These are phyloP conservation scores for Pseudachorutes palmiensis DNA, from an alignment of 1,140 invertebrate genomes.

Conservation along the genomic window DNA sequence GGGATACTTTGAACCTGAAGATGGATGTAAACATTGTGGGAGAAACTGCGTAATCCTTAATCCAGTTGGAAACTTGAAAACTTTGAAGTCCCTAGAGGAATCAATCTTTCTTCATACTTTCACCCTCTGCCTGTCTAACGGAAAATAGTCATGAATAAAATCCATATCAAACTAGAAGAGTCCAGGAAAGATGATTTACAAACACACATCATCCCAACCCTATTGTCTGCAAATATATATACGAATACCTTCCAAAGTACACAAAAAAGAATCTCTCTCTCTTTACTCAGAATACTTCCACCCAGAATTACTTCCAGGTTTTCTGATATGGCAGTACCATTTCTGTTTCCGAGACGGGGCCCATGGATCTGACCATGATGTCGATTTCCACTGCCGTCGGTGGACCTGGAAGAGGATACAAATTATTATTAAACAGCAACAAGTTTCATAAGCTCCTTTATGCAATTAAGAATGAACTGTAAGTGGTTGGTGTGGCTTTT, in stretches of 20 bases:
- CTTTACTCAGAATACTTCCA: too few relatives aligned
- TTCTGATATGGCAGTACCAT: too few relatives aligned
- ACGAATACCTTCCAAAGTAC: conserved; percentile 11
- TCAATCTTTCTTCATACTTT: not conserved
- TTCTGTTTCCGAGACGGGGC: conserved; percentile 76
- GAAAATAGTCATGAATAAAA: not conserved
- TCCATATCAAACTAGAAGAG: not conserved
- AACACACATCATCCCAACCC: too few relatives aligned
- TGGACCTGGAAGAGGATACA: conserved; percentile 50
- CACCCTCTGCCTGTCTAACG: not conserved
- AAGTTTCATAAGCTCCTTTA: not conserved
- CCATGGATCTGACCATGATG: conserved; percentile 79
- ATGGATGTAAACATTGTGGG: too few relatives aligned
- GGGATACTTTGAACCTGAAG: too few relatives aligned
- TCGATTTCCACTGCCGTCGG: conserved; percentile 74
- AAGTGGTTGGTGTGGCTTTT: too few relatives aligned
- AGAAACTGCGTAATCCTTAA: too few relatives aligned
- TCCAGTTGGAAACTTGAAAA: too few relatives aligned
- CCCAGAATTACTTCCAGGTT: too few relatives aligned
- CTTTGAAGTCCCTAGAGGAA: not conserved
- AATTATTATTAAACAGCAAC: not conserved
- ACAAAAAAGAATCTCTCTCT: not conserved
- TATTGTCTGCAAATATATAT: too few relatives aligned
- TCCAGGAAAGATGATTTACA: not conserved
- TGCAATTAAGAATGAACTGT: too few relatives aligned